A percentile compares a stretch with the other conserved stretches of the same genome.
These are phyloP conservation scores for Stercorarius parasiticus DNA, from an alignment of 2,113 vertebrate genomes.

Conservation along the genomic window DNA sequence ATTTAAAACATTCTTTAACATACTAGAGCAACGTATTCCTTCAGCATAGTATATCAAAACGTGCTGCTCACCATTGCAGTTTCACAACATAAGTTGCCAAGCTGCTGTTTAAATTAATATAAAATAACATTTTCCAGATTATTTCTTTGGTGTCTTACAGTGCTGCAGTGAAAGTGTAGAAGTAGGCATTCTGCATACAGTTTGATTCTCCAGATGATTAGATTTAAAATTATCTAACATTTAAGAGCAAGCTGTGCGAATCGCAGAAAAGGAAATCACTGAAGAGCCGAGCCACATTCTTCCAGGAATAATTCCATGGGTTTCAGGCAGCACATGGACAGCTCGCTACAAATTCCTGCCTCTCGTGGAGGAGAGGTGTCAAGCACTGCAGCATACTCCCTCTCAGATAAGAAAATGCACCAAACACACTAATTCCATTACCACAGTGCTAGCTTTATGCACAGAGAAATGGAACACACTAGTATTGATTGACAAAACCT, in stretches of 20 bases:
- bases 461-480: too few species aligned
- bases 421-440: too few species aligned
- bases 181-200: background rate
- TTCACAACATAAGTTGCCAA: background rate
- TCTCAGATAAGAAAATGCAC: fast-evolving
- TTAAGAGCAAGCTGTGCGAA: background rate
- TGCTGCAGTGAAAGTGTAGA: background rate
- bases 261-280: background rate
- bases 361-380: background rate
- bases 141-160: background rate
- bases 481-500: background rate
- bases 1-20: background rate
- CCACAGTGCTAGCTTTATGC: too few species aligned
- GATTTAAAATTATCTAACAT: background rate
- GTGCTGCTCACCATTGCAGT: background rate
- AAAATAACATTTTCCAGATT: background rate
- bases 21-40: fast-evolving
- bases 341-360: background rate
- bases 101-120: background rate
- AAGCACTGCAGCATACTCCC: background rate
- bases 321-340: background rate
- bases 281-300: background rate
- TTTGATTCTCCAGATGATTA: background rate
- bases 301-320: background rate
- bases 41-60: background rate